These are phyloP conservation scores for Lacanobia wlatinum DNA, from an alignment of 2,888 invertebrate species.

Conservation along the genomic window DNA sequence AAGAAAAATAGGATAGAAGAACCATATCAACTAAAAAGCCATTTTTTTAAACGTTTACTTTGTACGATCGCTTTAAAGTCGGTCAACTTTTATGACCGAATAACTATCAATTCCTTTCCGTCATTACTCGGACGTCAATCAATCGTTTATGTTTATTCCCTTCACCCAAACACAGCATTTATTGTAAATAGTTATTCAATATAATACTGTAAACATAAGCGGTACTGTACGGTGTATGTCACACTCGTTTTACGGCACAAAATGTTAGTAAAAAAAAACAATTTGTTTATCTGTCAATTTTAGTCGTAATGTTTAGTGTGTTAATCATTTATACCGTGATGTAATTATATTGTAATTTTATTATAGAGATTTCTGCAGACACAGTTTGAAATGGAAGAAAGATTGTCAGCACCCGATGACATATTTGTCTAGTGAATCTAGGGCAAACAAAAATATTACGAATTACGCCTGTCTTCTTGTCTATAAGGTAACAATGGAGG, in stretches of 20 bases:
- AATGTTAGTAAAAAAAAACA: constrained; percentile 84
- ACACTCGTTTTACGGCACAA: constrained; percentile 91
- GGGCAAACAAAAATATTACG: neutral
- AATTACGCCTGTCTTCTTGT: too few species aligned
- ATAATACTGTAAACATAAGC: constrained; percentile 82
- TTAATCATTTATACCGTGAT: constrained; percentile 84
- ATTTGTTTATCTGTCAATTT: constrained; percentile 90
- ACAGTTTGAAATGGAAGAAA: constrained; percentile 29
- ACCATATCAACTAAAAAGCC: constrained; percentile 53
- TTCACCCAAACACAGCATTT: constrained; percentile 55
- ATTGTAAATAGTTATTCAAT: constrained; percentile 89
- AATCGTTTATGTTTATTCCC: constrained; percentile 41
- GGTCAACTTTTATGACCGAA: constrained; percentile 34
- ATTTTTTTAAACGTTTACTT: constrained; percentile 51
- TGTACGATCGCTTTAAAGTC: constrained; percentile 31
- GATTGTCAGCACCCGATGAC: too few species aligned
- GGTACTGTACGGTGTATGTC: constrained; percentile 87
- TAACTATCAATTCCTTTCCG: constrained; percentile 29
- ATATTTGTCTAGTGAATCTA: too few species aligned
- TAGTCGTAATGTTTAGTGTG: constrained; percentile 84
- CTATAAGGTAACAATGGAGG: neutral
- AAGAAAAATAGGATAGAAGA: constrained; percentile 38
- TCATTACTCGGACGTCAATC: constrained; percentile 37
- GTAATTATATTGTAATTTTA: constrained; percentile 68
- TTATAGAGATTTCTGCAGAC: constrained; percentile 63